Conservation (phyloP, 2,888 invertebrate species). For the Bugulina stolonifera region DNA sequence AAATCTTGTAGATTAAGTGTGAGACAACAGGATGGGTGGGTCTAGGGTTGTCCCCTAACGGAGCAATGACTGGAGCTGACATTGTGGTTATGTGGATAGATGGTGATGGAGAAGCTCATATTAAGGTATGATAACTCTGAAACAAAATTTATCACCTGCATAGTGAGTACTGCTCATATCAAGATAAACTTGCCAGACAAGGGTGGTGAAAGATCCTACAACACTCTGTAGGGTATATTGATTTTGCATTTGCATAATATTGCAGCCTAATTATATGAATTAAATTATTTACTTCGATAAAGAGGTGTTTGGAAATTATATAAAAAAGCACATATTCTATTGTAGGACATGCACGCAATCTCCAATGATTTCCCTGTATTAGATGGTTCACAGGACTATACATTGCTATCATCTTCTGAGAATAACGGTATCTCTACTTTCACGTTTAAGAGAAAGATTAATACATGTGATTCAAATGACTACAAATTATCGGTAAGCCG, state of each 20-base stretch:
- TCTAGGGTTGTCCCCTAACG: neutral
- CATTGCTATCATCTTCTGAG: neutral
- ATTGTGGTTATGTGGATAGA: neutral
- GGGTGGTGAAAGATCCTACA: too few species aligned
- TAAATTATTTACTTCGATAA: too few species aligned
- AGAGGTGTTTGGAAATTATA: too few species aligned
- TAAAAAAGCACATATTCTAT: too few species aligned
- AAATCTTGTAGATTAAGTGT: neutral
- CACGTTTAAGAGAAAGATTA: neutral
- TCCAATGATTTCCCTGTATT: neutral
- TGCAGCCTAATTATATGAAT: too few species aligned
- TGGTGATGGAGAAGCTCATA: neutral
- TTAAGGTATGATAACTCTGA: neutral
- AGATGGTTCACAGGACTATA: neutral
- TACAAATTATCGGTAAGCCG: neutral
- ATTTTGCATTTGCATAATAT: too few species aligned
- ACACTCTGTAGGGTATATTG: too few species aligned
- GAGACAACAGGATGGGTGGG: neutral
- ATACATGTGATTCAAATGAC: conserved; percentile 8
- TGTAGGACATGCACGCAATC: conserved; percentile 8
- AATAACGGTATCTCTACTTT: neutral
- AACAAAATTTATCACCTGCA: too few species aligned
- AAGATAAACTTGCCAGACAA: too few species aligned
- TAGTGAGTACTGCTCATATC: too few species aligned
- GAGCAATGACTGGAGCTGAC: neutral